These are phyloP conservation scores for Ennomos quercinarius DNA, from an alignment of 2,888 invertebrate species.

Conservation along the genomic window DNA sequence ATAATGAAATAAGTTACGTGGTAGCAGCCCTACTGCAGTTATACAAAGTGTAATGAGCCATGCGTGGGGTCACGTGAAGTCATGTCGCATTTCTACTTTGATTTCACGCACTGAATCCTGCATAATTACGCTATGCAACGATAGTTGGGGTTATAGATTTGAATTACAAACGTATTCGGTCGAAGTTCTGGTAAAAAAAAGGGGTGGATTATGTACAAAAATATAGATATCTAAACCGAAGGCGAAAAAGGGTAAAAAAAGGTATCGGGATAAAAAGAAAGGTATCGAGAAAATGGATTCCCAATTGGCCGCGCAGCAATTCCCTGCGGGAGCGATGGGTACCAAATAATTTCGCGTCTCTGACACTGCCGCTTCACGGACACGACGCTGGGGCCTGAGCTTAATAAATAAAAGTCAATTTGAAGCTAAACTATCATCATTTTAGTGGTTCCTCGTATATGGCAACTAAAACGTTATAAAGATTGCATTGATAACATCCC, in stretches of 20 bases:
- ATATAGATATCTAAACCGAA: too few relatives aligned
- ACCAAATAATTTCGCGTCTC: too few relatives aligned
- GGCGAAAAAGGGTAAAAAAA: too few relatives aligned
- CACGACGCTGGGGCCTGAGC: too few relatives aligned
- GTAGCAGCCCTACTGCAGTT: slow-evolving; percentile 3
- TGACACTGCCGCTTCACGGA: too few relatives aligned
- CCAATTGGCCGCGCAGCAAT: too few relatives aligned
- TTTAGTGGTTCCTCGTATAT: slow-evolving; percentile 1
- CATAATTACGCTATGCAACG: slow-evolving; percentile 24
- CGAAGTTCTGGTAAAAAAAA: too few relatives aligned
- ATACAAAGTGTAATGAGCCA: slow-evolving; percentile 43
- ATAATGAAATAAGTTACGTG: background rate
- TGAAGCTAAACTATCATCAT: slow-evolving; percentile 2
- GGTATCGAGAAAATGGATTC: too few relatives aligned
- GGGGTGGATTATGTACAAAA: too few relatives aligned
- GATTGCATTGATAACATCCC: slow-evolving; percentile 22
- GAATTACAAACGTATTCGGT: too few relatives aligned
- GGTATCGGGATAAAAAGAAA: too few relatives aligned
- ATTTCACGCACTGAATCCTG: slow-evolving; percentile 42
- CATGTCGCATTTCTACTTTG: slow-evolving; percentile 33
- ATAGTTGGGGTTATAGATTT: slow-evolving; percentile 1
- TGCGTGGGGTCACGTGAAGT: slow-evolving; percentile 33
- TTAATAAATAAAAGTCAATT: background rate
- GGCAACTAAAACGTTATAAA: slow-evolving; percentile 19
- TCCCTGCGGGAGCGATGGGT: too few relatives aligned